Percentiles rank a stretch among this genome's conserved stretches.
Evolutionary conservation across 2,888 invertebrate species (phyloP).

Genomic region (Cerceris rybyensis): DNA sequence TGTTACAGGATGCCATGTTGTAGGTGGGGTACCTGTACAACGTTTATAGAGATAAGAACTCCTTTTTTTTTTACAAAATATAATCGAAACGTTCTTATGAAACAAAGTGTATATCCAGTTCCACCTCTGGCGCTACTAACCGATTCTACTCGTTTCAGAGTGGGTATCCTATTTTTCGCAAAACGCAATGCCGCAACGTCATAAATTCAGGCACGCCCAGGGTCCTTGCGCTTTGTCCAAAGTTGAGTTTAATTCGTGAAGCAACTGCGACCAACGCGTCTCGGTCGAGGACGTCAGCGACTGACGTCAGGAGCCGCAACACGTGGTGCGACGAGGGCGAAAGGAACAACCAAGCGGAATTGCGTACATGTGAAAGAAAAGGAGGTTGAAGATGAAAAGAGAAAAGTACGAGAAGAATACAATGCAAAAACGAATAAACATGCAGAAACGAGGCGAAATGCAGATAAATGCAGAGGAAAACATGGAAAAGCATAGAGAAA

Average conservation of each 20-base stretch:
- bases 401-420: slow-evolving; percentile 5
- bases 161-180: not conserved
- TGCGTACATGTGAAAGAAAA: not conserved
- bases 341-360: not conserved
- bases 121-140: not conserved
- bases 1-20: too few species aligned
- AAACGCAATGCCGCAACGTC: not conserved
- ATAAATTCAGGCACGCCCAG: slow-evolving; percentile 1
- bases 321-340: slow-evolving; percentile 24
- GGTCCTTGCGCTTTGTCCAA: not conserved
- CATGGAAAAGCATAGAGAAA: slow-evolving; percentile 2
- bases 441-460: slow-evolving; percentile 9
- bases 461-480: slow-evolving; percentile 18
- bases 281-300: slow-evolving; percentile 15
- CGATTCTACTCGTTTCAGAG: not conserved
- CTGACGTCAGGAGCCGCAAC: slow-evolving; percentile 37
- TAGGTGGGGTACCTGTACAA: too few species aligned
- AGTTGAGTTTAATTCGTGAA: not conserved
- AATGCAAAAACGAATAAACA: too few species aligned
- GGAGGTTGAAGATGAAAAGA: not conserved
- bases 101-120: too few species aligned
- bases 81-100: too few species aligned
- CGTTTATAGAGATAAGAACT: too few species aligned
- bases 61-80: too few species aligned
- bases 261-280: slow-evolving; percentile 7